A percentile compares a stretch with the other conserved stretches of the same genome.
Conservation (phyloP, 2,888 invertebrate genomes). For the Lysandra bellargus region DNA sequence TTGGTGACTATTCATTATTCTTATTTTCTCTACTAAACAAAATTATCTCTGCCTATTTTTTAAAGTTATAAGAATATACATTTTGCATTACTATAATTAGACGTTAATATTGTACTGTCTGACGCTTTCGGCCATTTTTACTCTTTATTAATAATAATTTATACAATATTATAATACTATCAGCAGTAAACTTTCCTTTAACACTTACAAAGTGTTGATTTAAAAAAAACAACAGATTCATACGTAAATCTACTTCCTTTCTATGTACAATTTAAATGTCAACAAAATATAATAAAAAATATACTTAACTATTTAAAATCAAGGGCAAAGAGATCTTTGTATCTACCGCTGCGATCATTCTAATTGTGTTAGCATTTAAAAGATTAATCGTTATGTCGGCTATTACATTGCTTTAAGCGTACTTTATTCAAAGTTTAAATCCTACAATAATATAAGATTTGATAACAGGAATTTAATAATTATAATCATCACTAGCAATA, state of each 20-base stretch:
- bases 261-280: neutral
- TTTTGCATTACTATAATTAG: too few relatives aligned
- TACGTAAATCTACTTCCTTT: neutral
- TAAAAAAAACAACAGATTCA: too few relatives aligned
- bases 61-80: too few relatives aligned
- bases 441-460: neutral
- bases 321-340: conserved; percentile 4
- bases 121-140: too few relatives aligned
- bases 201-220: too few relatives aligned
- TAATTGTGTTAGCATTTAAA: conserved; percentile 22
- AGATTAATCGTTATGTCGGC: conserved; percentile 23
- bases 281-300: neutral
- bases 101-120: too few relatives aligned
- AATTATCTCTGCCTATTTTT: too few relatives aligned
- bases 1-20: too few relatives aligned
- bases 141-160: too few relatives aligned
- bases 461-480: neutral
- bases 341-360: neutral
- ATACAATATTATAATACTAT: too few relatives aligned
- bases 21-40: too few relatives aligned
- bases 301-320: neutral
- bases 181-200: too few relatives aligned
- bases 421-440: neutral
- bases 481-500: neutral
- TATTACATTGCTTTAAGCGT: neutral